phyloP scores from a whole-genome alignment of 2,888 invertebrate genomes.

The Trichopria drosophilae region DNA sequence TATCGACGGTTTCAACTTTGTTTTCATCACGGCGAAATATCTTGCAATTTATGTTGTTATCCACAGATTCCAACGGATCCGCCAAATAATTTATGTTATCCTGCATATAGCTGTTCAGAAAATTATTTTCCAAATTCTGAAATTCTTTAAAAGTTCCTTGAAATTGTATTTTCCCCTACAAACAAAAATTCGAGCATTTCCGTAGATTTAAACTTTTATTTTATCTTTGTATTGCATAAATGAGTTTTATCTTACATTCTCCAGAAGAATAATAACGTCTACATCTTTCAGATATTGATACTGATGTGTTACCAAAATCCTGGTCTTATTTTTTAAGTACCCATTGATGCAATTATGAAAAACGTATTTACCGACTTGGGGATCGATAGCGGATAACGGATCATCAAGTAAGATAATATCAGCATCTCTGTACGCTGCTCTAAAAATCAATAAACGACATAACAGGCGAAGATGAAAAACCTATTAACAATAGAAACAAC shows the following conservation, averaged over 20 bases:
- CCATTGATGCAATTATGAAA: constrained; percentile 72
- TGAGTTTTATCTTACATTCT: constrained; percentile 47
- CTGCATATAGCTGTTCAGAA: constrained; percentile 55
- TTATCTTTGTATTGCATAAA: too few relatives aligned
- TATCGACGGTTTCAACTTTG: constrained; percentile 64
- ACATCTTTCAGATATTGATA: constrained; percentile 66
- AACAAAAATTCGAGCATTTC: constrained; percentile 19
- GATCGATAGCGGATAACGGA: constrained; percentile 79
- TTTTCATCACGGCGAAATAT: constrained; percentile 41
- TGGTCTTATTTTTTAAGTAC: constrained; percentile 68
- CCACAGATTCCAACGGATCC: not conserved
- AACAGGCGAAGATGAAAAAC: not conserved
- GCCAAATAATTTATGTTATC: not conserved
- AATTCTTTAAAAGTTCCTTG: constrained; percentile 64
- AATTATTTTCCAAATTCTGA: constrained; percentile 61
- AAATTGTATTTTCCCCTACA: constrained; percentile 66
- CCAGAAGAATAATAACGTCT: constrained; percentile 46
- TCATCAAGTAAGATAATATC: constrained; percentile 81
- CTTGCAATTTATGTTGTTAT: not conserved
- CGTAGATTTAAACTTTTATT: too few relatives aligned
- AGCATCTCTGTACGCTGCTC: constrained; percentile 75
- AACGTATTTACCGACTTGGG: constrained; percentile 72
- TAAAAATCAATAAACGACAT: constrained; percentile 31
- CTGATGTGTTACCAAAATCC: constrained; percentile 77
- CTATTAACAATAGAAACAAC: too few relatives aligned